Percentiles rank a stretch among this genome's conserved stretches.
These are phyloP conservation scores for Enoplosus armatus DNA, from an alignment of 2,797 vertebrate genomes.

Conservation along the genomic window DNA sequence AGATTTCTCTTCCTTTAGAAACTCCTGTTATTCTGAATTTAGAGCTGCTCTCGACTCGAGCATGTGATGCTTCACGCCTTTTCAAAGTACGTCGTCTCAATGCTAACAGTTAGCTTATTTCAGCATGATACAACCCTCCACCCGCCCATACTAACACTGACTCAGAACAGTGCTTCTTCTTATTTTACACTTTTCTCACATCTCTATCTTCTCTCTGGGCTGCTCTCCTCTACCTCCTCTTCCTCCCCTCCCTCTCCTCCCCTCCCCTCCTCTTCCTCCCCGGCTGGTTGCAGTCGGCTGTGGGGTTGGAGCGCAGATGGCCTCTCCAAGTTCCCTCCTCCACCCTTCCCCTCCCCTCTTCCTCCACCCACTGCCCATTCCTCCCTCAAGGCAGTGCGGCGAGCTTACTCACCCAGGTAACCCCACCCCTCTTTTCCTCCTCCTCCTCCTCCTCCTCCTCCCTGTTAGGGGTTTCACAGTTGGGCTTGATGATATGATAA, in stretches of 20 bases:
- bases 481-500: neutral
- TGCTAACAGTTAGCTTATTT: neutral
- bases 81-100: too few species aligned
- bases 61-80: too few species aligned
- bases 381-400: slow-evolving; percentile 90
- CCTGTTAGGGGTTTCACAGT: slow-evolving; percentile 26
- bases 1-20: too few species aligned
- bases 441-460: slow-evolving; percentile 3
- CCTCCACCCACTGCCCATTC: slow-evolving; percentile 64
- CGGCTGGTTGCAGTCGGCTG: slow-evolving; percentile 87
- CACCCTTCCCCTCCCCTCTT: slow-evolving; percentile 66
- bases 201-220: slow-evolving; percentile 52
- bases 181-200: slow-evolving; percentile 33
- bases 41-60: neutral
- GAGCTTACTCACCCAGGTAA: slow-evolving; percentile 96
- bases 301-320: slow-evolving; percentile 94
- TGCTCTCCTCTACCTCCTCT: slow-evolving; percentile 20
- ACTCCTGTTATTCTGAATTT: neutral
- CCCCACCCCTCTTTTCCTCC: slow-evolving; percentile 71
- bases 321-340: slow-evolving; percentile 83
- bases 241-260: neutral
- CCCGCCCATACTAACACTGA: slow-evolving; percentile 29
- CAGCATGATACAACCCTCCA: neutral
- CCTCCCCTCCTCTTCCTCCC: slow-evolving; percentile 26
- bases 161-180: slow-evolving; percentile 27